phyloP scores from a whole-genome alignment of 1,140 invertebrate species.

The Drosophila sp. region DNA sequence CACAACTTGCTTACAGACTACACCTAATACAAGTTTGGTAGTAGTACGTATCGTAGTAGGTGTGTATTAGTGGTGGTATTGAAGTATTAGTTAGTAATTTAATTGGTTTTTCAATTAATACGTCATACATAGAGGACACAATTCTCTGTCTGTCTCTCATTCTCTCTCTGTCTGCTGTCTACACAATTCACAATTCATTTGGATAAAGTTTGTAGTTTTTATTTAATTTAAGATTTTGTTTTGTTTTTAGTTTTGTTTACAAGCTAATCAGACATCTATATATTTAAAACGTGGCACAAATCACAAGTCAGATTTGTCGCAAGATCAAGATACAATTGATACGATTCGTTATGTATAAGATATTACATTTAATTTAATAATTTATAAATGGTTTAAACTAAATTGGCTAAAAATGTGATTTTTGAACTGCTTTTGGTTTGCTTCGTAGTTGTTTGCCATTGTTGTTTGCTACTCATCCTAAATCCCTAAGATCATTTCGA shows the following conservation, averaged over 20 bases:
- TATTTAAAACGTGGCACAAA: constrained; percentile 81
- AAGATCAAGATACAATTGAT: constrained; percentile 80
- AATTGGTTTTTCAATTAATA: constrained; percentile 69
- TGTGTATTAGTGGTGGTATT: constrained; percentile 36
- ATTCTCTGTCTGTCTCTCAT: constrained; percentile 27
- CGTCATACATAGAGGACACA: constrained; percentile 21
- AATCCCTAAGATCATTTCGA: constrained; percentile 54
- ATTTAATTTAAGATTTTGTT: constrained; percentile 59
- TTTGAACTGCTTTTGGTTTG: constrained; percentile 80
- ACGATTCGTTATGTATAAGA: constrained; percentile 72
- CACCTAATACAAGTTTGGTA: constrained; percentile 49
- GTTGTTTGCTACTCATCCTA: constrained; percentile 32
- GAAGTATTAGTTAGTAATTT: constrained; percentile 63
- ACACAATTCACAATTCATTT: constrained; percentile 61
- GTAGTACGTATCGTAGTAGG: constrained; percentile 65
- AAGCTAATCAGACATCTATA: constrained; percentile 79
- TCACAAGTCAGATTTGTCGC: constrained; percentile 79
- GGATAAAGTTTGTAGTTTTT: constrained; percentile 62
- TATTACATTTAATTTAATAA: constrained; percentile 61
- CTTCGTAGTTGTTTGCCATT: constrained; percentile 69
- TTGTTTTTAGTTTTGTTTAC: constrained; percentile 54
- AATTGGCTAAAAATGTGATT: constrained; percentile 79
- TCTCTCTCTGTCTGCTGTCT: constrained; percentile 25
- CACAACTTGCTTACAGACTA: constrained; percentile 59
- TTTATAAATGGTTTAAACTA: constrained; percentile 77